Conservation (phyloP, 2,113 vertebrate genomes). For the Tragelaphus imberbis region DNA sequence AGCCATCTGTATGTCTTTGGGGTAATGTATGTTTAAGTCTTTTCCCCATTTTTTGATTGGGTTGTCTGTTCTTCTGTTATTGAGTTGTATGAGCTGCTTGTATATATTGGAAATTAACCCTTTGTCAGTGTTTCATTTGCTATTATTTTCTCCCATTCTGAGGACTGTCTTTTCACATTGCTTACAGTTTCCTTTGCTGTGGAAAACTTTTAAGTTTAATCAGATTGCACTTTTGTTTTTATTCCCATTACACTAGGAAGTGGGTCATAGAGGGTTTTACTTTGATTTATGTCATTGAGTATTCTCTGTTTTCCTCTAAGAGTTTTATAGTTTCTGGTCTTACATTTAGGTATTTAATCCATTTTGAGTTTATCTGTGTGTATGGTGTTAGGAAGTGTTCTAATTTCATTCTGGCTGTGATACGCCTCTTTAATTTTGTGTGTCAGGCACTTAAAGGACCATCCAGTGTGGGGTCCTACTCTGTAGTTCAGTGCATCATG, state of each 20-base stretch:
- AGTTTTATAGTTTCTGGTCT: not conserved
- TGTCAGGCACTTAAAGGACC: not conserved
- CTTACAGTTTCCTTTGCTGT: not conserved
- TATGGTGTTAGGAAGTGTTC: not conserved
- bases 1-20: not conserved
- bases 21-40: not conserved
- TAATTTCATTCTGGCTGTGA: not conserved
- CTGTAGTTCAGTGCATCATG: not conserved
- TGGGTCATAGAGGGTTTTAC: not conserved
- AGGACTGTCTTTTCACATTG: not conserved
- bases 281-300: not conserved
- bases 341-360: not conserved
- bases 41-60: not conserved
- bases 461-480: rapidly evolving
- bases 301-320: not conserved
- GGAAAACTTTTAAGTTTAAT: not conserved
- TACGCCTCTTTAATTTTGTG: not conserved
- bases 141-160: not conserved
- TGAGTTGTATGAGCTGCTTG: not conserved
- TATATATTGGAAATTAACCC: not conserved
- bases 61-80: not conserved
- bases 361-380: not conserved
- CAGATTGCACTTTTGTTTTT: not conserved
- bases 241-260: not conserved
- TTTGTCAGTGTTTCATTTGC: not conserved